Conservation (phyloP, 2,888 invertebrate genomes). For the Cryptocephalus moraei region DNA sequence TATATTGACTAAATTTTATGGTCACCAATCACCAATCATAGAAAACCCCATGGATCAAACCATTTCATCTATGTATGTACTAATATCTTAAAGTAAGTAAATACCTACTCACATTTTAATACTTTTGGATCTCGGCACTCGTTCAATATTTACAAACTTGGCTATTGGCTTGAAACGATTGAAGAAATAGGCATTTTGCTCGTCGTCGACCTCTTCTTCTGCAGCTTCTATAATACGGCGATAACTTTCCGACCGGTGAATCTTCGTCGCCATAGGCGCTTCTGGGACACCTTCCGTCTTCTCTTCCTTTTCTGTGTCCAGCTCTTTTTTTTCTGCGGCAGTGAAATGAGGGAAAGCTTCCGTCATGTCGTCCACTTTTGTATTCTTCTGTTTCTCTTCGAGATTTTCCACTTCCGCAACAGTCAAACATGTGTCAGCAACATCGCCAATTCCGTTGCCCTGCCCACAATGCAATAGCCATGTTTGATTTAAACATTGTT, state of each 20-base stretch:
- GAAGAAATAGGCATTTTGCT: constrained; percentile 28
- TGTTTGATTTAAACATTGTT: too few relatives aligned
- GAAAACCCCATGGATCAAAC: background rate
- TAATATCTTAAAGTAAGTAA: background rate
- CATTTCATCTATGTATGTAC: background rate
- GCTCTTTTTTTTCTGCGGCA: constrained; percentile 23
- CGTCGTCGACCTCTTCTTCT: constrained; percentile 22
- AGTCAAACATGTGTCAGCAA: constrained; percentile 45
- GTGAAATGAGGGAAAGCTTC: constrained; percentile 7
- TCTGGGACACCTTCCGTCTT: constrained; percentile 18
- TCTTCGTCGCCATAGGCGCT: constrained; percentile 43
- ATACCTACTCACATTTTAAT: constrained; percentile 31
- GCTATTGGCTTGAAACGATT: constrained; percentile 33
- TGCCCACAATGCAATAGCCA: constrained; percentile 36
- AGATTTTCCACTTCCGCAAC: constrained; percentile 33
- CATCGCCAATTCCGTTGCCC: constrained; percentile 42
- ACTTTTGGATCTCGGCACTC: constrained; percentile 32
- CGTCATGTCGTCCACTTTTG: constrained; percentile 3
- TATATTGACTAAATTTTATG: background rate
- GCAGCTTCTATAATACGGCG: constrained; percentile 36
- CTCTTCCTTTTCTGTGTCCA: constrained; percentile 1
- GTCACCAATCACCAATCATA: background rate
- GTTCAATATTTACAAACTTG: constrained; percentile 35
- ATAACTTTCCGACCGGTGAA: constrained; percentile 43
- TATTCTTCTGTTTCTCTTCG: constrained; percentile 7